Evolutionary conservation across 1,140 invertebrate genomes (phyloP).

Genomic region (Aphelenchoides fujianensis): DNA sequence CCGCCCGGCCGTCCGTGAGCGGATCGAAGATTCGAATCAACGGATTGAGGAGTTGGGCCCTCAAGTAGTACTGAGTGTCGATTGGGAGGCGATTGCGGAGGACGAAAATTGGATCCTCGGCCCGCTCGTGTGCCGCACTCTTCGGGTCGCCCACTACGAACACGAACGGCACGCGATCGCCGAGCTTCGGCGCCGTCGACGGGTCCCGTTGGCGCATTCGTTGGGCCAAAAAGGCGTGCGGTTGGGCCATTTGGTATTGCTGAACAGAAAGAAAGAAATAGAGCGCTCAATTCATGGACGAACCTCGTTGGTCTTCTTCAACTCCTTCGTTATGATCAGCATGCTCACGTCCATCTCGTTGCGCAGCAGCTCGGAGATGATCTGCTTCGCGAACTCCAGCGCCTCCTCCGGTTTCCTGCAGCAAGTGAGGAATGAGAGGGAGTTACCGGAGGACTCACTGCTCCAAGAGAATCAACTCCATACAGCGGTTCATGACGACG

Average conservation of each 20-base stretch:
- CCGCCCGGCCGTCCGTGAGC: conserved; percentile 92
- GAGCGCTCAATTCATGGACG: conserved; percentile 28
- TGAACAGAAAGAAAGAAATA: conserved; percentile 46
- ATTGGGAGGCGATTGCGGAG: conserved; percentile 97
- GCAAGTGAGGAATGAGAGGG: too few relatives aligned
- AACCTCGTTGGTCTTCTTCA: conserved; percentile 79
- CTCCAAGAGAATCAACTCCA: conserved; percentile 91
- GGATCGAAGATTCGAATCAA: conserved; percentile 95
- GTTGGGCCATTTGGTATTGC: conserved; percentile 94
- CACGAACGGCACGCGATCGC: conserved; percentile 96
- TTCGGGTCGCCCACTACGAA: conserved; percentile 86
- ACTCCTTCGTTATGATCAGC: conserved; percentile 91
- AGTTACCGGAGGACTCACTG: too few relatives aligned
- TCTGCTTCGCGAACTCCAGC: conserved; percentile 75
- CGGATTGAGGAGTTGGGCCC: conserved; percentile 96
- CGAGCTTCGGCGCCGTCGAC: conserved; percentile 94
- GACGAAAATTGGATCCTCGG: conserved; percentile 90
- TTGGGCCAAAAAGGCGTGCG: conserved; percentile 88
- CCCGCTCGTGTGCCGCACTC: conserved; percentile 81
- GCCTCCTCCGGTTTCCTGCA: conserved; percentile 86
- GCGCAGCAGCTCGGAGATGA: conserved; percentile 90
- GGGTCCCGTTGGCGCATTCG: conserved; percentile 95
- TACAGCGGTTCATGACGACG: conserved; percentile 92
- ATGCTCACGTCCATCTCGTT: conserved; percentile 98
- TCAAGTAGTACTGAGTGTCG: conserved; percentile 93